Evolutionary conservation across 2,113 vertebrate genomes (phyloP).

Genomic region (Campylomormyrus tamandua): DNA sequence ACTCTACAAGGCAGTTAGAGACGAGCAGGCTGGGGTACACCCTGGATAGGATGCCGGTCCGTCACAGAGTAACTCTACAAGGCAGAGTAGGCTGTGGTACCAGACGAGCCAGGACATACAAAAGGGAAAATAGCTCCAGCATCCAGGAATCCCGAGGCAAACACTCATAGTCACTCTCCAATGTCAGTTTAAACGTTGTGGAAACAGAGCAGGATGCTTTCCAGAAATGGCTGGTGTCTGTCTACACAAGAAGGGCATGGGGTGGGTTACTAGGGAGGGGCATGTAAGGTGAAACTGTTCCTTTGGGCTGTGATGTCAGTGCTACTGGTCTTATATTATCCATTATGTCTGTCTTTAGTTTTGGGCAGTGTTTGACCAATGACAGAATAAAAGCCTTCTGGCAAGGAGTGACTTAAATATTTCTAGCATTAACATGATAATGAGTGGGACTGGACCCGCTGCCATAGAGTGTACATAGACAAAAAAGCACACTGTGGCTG

Average conservation of each 20-base stretch:
- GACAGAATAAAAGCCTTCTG: not conserved
- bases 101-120: no score
- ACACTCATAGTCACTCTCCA: not conserved
- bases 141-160: not conserved
- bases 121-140: not conserved
- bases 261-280: not conserved
- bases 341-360: not conserved
- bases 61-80: not conserved
- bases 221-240: not conserved
- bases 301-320: not conserved
- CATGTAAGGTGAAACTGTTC: not conserved
- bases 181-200: not conserved
- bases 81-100: no score
- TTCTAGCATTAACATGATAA: not conserved
- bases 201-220: not conserved
- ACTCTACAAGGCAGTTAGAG: no score
- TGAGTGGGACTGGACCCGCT: not conserved
- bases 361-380: not conserved
- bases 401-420: not conserved
- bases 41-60: no score
- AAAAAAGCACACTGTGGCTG: not conserved
- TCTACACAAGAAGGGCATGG: not conserved
- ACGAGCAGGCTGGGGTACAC: no score
- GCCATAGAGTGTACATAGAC: not conserved
- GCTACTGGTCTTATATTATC: not conserved